A percentile compares a stretch with the other conserved stretches of the same genome.
These are phyloP conservation scores for Diarsia rubi DNA, from an alignment of 2,888 invertebrate species.

Conservation along the genomic window DNA sequence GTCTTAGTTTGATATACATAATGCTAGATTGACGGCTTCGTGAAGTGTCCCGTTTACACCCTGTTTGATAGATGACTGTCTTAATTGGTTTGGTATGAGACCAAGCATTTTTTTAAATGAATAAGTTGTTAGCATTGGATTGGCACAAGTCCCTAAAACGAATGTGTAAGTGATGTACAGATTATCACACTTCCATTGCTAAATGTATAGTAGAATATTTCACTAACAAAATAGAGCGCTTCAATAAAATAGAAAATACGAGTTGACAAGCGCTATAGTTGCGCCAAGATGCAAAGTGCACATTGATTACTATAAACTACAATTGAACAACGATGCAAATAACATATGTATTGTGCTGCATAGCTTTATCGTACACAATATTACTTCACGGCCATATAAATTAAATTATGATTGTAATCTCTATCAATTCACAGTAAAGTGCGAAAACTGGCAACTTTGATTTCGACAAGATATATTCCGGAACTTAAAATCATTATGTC, in stretches of 20 bases:
- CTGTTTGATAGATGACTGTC: not conserved
- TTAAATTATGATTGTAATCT: conserved; percentile 16
- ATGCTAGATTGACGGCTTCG: too few species aligned
- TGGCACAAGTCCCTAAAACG: not conserved
- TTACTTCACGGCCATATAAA: conserved; percentile 21
- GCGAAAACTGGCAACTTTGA: conserved; percentile 6
- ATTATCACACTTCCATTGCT: not conserved
- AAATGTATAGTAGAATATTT: not conserved
- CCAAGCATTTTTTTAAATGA: not conserved
- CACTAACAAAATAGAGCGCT: not conserved
- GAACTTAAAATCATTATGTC: conserved; percentile 11
- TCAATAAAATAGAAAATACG: not conserved
- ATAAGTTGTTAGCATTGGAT: too few species aligned
- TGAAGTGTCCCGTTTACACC: too few species aligned
- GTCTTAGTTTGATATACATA: too few species aligned
- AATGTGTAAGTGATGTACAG: not conserved
- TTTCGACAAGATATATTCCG: conserved; percentile 23
- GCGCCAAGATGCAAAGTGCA: not conserved
- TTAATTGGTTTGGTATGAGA: not conserved
- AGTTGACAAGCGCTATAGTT: conserved; percentile 1
- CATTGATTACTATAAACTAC: not conserved
- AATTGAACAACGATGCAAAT: not conserved
- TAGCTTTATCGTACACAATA: not conserved
- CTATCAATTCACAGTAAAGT: conserved; percentile 18
- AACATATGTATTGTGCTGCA: not conserved